Evolutionary conservation across 2,888 invertebrate species (phyloP).

Genomic region (Aquatica leii): DNA sequence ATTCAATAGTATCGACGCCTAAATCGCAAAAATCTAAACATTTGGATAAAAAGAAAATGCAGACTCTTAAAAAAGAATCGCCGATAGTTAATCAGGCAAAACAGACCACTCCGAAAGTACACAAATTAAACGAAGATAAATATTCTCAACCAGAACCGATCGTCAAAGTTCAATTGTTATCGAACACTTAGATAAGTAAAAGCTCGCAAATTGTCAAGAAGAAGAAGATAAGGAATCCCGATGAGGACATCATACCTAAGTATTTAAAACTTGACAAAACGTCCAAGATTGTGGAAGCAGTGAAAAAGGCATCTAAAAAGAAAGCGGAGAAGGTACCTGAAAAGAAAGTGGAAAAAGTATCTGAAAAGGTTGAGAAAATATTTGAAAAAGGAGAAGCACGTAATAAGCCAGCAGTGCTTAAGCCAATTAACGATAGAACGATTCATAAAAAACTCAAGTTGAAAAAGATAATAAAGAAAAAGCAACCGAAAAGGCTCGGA

Average conservation of each 20-base stretch:
- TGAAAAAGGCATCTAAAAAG: not conserved
- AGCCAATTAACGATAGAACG: conserved; percentile 13
- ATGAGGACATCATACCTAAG: conserved; percentile 58
- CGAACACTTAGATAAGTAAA: conserved; percentile 56
- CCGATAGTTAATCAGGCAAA: not conserved
- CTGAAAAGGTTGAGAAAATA: no score
- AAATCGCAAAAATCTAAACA: not conserved
- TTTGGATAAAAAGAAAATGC: not conserved
- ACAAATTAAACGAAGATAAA: not conserved
- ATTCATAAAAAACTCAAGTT: not conserved
- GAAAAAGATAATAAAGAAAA: conserved; percentile 24
- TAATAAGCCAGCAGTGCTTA: conserved; percentile 16
- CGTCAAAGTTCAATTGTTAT: conserved; percentile 22
- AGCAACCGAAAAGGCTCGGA: conserved; percentile 62
- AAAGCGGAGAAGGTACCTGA: no score
- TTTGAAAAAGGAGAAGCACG: no score
- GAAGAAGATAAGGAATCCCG: conserved; percentile 79
- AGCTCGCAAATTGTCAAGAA: conserved; percentile 71
- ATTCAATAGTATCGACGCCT: not conserved
- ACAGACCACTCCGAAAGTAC: not conserved
- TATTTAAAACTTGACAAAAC: conserved; percentile 15
- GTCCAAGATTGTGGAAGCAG: not conserved
- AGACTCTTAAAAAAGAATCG: not conserved
- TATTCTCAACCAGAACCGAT: not conserved
- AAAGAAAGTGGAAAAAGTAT: conserved; percentile 7